Conservation (phyloP, 2,113 vertebrate species). For the Potamarius usumacintae region DNA sequence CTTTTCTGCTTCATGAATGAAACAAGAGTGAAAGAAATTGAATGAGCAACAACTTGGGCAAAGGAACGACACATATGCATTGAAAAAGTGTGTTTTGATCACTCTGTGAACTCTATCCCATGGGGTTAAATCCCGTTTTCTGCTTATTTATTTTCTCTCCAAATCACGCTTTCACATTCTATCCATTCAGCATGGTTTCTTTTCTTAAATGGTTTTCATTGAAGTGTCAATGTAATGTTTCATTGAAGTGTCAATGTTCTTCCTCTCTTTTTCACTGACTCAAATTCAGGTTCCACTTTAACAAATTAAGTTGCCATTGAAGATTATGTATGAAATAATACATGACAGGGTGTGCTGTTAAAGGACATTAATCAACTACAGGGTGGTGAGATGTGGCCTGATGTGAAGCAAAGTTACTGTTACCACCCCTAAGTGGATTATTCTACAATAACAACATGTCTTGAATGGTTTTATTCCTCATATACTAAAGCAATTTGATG, state of each 20-base stretch:
- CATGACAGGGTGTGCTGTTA: not conserved
- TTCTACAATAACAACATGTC: not conserved
- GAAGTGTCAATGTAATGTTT: too few relatives aligned
- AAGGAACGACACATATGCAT: not conserved
- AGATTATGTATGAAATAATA: not conserved
- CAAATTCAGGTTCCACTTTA: not conserved
- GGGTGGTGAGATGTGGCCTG: not conserved
- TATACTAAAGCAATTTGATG: not conserved
- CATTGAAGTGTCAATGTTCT: not conserved
- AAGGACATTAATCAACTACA: not conserved
- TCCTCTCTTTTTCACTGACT: not conserved
- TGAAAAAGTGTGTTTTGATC: conserved; percentile 29
- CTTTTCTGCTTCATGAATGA: conserved; percentile 38
- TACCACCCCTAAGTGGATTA: not conserved
- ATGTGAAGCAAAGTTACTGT: not conserved
- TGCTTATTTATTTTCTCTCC: not conserved
- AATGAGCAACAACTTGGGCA: conserved; percentile 18
- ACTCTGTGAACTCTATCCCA: conserved; percentile 34
- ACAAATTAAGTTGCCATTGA: not conserved
- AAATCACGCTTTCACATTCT: conserved; percentile 11
- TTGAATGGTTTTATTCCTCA: not conserved
- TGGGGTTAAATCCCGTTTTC: not conserved
- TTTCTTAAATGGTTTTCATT: not conserved
- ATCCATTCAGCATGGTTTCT: conserved; percentile 29
- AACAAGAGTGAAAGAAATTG: conserved; percentile 16